Evolutionary conservation across 2,888 invertebrate genomes (phyloP).

Genomic region (Agrotis segetum): DNA sequence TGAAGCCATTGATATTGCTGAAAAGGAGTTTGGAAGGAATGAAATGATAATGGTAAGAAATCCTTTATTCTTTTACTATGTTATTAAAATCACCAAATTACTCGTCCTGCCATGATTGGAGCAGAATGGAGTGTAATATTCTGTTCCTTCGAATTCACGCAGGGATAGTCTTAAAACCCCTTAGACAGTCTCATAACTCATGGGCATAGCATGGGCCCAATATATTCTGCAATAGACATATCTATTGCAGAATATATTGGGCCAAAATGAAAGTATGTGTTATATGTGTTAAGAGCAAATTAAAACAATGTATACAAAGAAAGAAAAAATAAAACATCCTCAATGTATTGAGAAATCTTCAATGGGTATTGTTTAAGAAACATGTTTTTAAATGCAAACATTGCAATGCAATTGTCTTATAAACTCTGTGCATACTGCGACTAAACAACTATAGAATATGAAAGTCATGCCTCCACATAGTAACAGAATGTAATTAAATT

Average conservation of each 20-base stretch:
- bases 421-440: neutral
- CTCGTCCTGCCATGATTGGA: no score
- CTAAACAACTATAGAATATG: conserved; percentile 6
- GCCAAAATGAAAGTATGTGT: neutral
- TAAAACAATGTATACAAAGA: no score
- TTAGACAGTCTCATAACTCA: no score
- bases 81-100: neutral
- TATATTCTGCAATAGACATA: no score
- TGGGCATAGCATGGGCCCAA: no score
- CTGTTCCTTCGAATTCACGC: no score
- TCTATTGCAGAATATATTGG: neutral
- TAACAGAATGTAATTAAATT: conserved; percentile 40
- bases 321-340: conserved; percentile 1
- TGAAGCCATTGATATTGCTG: conserved; percentile 93
- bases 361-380: conserved; percentile 23
- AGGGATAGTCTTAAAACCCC: no score
- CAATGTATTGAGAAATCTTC: neutral
- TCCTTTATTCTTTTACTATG: neutral
- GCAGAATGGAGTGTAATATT: no score
- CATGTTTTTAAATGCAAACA: conserved; percentile 7
- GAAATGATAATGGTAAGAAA: conserved; percentile 94
- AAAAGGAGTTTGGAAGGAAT: conserved; percentile 97
- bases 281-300: no score
- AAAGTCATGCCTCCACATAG: conserved; percentile 28
- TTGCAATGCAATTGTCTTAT: conserved; percentile 19